Percentiles rank a stretch among this genome's conserved stretches.
Conservation (phyloP, 2,888 invertebrate genomes). For the Chymomyza amoena region DNA sequence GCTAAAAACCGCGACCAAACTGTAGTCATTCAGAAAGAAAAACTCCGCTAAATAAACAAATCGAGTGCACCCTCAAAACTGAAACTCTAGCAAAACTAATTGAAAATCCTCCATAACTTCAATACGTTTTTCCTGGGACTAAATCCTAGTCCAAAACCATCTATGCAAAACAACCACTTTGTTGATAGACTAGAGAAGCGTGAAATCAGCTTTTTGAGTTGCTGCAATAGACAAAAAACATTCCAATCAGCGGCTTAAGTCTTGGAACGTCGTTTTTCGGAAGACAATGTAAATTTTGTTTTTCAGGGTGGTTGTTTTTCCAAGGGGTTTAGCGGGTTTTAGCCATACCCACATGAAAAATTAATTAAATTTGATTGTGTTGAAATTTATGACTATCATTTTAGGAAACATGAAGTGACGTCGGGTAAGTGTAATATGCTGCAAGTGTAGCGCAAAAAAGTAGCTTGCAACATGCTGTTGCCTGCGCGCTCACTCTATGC, state of each 20-base stretch:
- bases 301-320: constrained; percentile 36
- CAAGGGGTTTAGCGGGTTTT: constrained; percentile 36
- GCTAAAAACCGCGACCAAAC: constrained; percentile 54
- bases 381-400: constrained; percentile 51
- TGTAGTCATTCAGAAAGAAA: constrained; percentile 22
- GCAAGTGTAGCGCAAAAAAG: neutral
- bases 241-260: constrained; percentile 70
- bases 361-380: constrained; percentile 70
- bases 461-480: neutral
- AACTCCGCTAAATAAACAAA: constrained; percentile 14
- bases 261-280: neutral
- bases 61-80: constrained; percentile 1
- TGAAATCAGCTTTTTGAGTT: constrained; percentile 56
- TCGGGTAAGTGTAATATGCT: neutral
- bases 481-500: neutral
- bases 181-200: constrained; percentile 39
- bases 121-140: neutral
- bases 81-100: constrained; percentile 42
- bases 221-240: constrained; percentile 44
- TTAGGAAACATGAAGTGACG: neutral
- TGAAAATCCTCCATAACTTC: constrained; percentile 59
- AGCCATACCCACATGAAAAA: constrained; percentile 36
- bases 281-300: constrained; percentile 38
- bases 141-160: neutral
- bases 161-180: constrained; percentile 43